Conservation (phyloP, 2,113 vertebrate species). For the Henicopernis longicauda region DNA sequence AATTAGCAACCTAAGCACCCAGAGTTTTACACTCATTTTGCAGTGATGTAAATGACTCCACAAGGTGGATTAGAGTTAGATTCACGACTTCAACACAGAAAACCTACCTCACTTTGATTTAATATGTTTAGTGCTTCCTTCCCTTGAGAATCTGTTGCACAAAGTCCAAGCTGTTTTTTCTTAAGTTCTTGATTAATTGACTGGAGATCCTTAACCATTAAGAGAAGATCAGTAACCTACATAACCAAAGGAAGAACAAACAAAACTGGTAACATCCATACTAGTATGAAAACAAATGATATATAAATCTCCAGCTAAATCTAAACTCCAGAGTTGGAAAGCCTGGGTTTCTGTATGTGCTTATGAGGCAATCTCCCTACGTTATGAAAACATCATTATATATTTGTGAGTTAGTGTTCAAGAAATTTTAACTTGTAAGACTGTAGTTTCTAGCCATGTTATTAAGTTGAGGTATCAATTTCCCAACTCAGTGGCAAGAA, state of each 20-base stretch:
- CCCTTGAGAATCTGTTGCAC: not conserved
- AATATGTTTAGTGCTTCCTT: constrained; percentile 13
- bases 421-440: not conserved
- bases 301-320: not conserved
- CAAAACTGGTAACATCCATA: not conserved
- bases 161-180: constrained; percentile 60
- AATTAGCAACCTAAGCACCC: constrained; percentile 1
- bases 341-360: not conserved
- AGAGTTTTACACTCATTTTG: not conserved
- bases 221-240: constrained; percentile 84
- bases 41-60: not conserved
- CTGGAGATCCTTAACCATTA: constrained; percentile 75
- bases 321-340: not conserved
- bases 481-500: not conserved
- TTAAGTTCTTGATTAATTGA: constrained; percentile 75
- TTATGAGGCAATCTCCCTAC: not conserved
- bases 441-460: not conserved
- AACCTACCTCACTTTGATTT: constrained; percentile 60
- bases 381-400: not conserved
- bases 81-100: not conserved
- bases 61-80: not conserved
- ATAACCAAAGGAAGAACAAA: not conserved
- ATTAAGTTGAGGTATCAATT: not conserved
- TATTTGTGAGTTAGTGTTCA: not conserved
- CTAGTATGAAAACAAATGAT: not conserved